Base-by-base conservation (phyloP, 92 coral and sea anemone species). In the Zoanthus sociatus region DNA sequence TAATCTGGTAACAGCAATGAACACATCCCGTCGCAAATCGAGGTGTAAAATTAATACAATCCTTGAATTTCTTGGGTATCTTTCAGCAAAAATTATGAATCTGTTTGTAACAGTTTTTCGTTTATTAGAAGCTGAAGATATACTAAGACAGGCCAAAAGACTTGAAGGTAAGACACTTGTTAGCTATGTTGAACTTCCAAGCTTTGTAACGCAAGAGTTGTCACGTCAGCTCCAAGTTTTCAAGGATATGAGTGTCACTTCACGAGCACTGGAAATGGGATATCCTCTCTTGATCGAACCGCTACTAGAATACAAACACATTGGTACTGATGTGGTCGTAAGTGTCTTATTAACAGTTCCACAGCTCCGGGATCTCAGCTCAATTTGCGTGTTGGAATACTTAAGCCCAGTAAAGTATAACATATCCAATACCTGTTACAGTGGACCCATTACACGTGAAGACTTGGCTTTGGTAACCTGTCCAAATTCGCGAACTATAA, bases 401-500 rank as follows among this genome's bases (percentile, higher is more conserved):
- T 33, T 76, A 17, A 45, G 17, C 32, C 84, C 84, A 7, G 9
- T 58, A 17, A 79, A 56, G 20, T 79, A 79, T 50, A 79, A 79
- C 50, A 58, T 79, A 44, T 58, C 71, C 21, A 56, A 56, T 58
- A 69, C 51, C 32, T 79, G 84, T 79, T 79, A 58, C 55, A 58
- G 60, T 31, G 84, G 84, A 10, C 84, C 71, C 21, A 55, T 79
- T 15, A 58, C 84, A 45, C 53, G 72, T 8, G 71, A 53, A 21
- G 84, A 79, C 33, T 21, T 79, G 0, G 46, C 71, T 32, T 53
- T 79, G 71, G 72, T 79, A 20, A 79, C 84, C 32, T 32, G 84
- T 32, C 87, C 87, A 48, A 81, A 88, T 16, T 81, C 86, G 15
- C 71, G 79, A 70, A 78, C 67, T 16, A 64, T 88, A 7, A 8